Evolutionary conservation across 2,113 vertebrate species (phyloP).

Genomic region (Pardalotus punctatus): DNA sequence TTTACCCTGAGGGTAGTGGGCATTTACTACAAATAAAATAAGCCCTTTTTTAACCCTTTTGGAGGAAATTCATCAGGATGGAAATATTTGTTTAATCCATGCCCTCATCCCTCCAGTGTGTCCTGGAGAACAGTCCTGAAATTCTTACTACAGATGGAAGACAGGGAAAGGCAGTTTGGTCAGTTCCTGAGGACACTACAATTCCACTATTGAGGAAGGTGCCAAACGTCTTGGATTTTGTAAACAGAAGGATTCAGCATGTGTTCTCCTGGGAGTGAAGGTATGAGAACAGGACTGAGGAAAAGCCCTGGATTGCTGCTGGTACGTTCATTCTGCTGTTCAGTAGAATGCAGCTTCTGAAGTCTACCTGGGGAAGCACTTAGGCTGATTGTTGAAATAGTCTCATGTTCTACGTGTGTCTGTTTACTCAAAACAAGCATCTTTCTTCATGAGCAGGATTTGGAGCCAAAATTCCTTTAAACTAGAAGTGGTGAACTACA

Average conservation of each 20-base stretch:
- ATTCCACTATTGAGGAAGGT: not conserved
- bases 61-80: not conserved
- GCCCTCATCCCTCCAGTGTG: not conserved
- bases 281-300: not conserved
- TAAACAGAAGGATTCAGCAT: not conserved
- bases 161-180: too few species aligned
- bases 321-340: not conserved
- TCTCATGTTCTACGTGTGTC: not conserved
- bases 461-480: not conserved
- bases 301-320: not conserved
- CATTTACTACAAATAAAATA: not conserved
- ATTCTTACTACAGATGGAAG: too few species aligned
- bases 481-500: not conserved
- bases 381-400: not conserved
- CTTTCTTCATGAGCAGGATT: not conserved
- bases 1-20: not conserved
- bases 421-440: not conserved
- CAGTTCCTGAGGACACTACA: not conserved
- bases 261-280: not conserved
- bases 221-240: not conserved
- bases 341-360: not conserved
- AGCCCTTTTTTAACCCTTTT: not conserved
- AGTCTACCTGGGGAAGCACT: not conserved
- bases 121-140: not conserved
- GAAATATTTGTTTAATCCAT: not conserved